Conservation (phyloP, 2,888 invertebrate genomes). For the Eulithis testata region DNA sequence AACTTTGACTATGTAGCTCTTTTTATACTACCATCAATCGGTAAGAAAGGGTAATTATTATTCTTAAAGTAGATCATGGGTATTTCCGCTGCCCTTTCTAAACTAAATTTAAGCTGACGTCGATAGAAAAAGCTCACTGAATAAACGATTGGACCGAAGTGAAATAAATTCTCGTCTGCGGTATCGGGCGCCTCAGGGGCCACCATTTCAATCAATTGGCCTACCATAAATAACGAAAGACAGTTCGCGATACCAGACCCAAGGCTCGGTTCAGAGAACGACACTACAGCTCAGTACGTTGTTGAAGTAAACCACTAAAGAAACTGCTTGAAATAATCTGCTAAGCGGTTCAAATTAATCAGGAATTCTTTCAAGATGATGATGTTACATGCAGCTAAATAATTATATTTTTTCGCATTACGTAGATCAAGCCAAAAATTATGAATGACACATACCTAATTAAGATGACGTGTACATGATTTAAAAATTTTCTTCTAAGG, state of each 20-base stretch:
- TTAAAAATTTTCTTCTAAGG: too few species aligned
- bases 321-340: too few species aligned
- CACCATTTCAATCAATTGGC: conserved; percentile 83
- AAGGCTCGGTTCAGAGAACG: conserved; percentile 24
- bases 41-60: background rate
- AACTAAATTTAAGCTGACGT: conserved; percentile 41
- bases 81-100: conserved; percentile 11
- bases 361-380: too few species aligned
- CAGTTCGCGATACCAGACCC: conserved; percentile 73
- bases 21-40: background rate
- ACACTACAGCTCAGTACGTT: background rate
- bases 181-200: conserved; percentile 75
- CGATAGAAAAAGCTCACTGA: conserved; percentile 51
- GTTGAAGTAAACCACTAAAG: background rate
- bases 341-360: too few species aligned
- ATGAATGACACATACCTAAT: too few species aligned
- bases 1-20: too few species aligned
- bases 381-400: too few species aligned
- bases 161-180: conserved; percentile 70
- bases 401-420: too few species aligned
- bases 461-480: too few species aligned
- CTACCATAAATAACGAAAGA: conserved; percentile 77
- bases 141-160: conserved; percentile 58
- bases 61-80: conserved; percentile 11
- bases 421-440: too few species aligned